A percentile compares a stretch with the other conserved stretches of the same genome.
These are phyloP conservation scores for Ochotona curzoniae DNA, from an alignment of 2,113 vertebrate species.

Conservation along the genomic window DNA sequence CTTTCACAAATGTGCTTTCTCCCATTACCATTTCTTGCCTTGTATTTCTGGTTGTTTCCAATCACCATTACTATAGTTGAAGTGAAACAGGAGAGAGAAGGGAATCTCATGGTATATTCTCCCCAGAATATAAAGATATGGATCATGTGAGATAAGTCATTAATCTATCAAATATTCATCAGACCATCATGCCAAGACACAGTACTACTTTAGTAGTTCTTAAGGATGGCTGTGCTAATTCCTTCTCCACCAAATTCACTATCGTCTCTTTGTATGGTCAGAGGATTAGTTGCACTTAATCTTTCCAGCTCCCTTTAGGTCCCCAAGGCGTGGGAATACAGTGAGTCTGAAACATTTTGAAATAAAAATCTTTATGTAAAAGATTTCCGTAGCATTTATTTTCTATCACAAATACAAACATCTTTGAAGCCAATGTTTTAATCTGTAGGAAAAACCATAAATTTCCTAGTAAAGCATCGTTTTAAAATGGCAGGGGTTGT, in stretches of 20 bases:
- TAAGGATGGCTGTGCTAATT: slow-evolving; percentile 26
- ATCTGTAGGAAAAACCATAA: not conserved
- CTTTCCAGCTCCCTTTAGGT: not conserved
- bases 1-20: slow-evolving; percentile 30
- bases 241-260: slow-evolving; percentile 64
- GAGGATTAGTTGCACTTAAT: not conserved
- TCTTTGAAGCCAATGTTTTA: not conserved
- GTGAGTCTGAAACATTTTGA: slow-evolving; percentile 2
- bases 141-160: slow-evolving; percentile 40
- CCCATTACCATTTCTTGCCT: not conserved
- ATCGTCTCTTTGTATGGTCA: slow-evolving; percentile 16
- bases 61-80: not conserved
- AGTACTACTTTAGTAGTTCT: slow-evolving; percentile 78
- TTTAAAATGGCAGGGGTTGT: not conserved
- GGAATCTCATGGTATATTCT: not conserved
- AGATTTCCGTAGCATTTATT: not conserved
- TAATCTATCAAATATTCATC: slow-evolving; percentile 59
- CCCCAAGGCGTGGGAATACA: not conserved
- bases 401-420: not conserved
- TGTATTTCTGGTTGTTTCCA: not conserved
- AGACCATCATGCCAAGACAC: slow-evolving; percentile 74
- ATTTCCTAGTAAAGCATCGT: not conserved
- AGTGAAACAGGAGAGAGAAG: not conserved
- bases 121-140: not conserved
- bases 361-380: not conserved